phyloP scores from a whole-genome alignment of 2,888 invertebrate genomes.

The Andrena hattorfiana region DNA sequence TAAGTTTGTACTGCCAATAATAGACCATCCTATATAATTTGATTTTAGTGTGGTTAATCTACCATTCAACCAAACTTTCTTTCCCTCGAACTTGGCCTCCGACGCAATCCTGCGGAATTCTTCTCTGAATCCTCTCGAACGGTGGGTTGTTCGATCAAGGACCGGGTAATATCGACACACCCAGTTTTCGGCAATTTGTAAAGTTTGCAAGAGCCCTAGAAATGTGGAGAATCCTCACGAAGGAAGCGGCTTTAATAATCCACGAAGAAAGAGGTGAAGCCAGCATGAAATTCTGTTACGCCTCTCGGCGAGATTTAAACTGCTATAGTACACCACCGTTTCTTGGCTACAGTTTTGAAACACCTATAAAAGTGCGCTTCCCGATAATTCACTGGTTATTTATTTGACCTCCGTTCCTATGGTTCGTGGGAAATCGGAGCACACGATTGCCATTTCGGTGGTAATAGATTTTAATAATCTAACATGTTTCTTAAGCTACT shows the following conservation, averaged over 20 bases:
- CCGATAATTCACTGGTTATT: constrained; percentile 57
- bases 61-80: constrained; percentile 10
- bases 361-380: constrained; percentile 57
- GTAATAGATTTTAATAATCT: constrained; percentile 20
- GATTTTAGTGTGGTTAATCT: background rate
- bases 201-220: constrained; percentile 37
- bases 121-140: background rate
- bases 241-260: constrained; percentile 60
- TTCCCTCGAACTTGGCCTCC: background rate
- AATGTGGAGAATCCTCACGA: constrained; percentile 30
- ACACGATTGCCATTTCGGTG: background rate
- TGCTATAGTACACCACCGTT: constrained; percentile 38
- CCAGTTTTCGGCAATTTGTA: constrained; percentile 45
- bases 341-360: constrained; percentile 51
- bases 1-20: too few species aligned
- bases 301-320: constrained; percentile 60
- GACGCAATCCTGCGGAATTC: background rate
- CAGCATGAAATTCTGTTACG: constrained; percentile 53
- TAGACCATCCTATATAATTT: background rate
- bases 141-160: constrained; percentile 2
- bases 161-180: constrained; percentile 27
- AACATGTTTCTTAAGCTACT: constrained; percentile 5
- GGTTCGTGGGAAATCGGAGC: constrained; percentile 4
- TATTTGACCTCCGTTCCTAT: constrained; percentile 38
- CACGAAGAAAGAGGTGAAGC: constrained; percentile 44